phyloP scores from a whole-genome alignment of 2,888 invertebrate genomes.

The Mythimna lalbum region DNA sequence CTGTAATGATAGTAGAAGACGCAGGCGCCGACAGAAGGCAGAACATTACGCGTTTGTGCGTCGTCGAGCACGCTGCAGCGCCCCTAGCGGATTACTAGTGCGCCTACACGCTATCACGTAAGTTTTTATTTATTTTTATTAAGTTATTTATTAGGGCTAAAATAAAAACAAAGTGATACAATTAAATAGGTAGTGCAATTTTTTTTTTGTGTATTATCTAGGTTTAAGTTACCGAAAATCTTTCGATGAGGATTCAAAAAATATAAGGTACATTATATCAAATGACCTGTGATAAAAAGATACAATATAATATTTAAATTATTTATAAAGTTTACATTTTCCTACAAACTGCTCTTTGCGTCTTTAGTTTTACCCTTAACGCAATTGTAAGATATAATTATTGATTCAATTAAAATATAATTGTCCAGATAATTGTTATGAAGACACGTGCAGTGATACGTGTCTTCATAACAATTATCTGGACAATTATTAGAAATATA shows the following conservation, averaged over 20 bases:
- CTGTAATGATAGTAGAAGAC: slow-evolving; percentile 58
- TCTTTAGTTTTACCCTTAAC: neutral
- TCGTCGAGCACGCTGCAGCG: slow-evolving; percentile 61
- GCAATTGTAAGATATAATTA: neutral
- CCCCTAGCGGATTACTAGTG: slow-evolving; percentile 39
- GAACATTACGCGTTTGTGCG: slow-evolving; percentile 65
- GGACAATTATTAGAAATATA: slow-evolving; percentile 6
- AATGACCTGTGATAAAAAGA: neutral
- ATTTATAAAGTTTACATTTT: neutral
- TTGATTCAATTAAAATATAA: slow-evolving; percentile 12
- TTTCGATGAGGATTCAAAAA: neutral
- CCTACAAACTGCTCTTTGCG: neutral
- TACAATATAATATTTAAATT: neutral
- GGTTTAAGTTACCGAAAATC: neutral
- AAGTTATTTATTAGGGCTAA: neutral
- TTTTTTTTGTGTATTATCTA: neutral
- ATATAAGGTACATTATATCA: neutral
- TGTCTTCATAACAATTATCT: slow-evolving; percentile 8
- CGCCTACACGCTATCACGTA: slow-evolving; percentile 50
- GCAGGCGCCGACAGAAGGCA: slow-evolving; percentile 34
- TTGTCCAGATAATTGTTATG: too few relatives aligned
- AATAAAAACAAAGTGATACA: neutral
- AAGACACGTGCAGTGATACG: too few relatives aligned
- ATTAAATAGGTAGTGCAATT: too few relatives aligned
- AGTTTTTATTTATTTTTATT: slow-evolving; percentile 52